These are phyloP conservation scores for Stratiolaelaps scimitus DNA, from an alignment of 1,140 invertebrate genomes.

Conservation along the genomic window DNA sequence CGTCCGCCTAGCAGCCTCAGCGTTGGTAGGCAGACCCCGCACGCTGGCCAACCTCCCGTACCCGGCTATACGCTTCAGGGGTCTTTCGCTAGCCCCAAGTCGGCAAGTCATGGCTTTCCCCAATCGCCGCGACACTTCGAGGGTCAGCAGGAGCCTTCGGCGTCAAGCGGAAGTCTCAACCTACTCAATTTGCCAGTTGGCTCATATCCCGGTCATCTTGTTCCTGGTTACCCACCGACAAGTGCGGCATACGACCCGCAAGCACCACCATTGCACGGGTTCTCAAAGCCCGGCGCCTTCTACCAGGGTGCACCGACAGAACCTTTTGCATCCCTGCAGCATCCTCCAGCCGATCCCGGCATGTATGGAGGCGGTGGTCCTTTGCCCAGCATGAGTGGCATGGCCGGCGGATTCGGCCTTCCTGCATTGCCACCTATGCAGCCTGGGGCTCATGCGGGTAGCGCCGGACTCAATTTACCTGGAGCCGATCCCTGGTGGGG, in stretches of 20 bases:
- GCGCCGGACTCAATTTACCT: constrained; percentile 2
- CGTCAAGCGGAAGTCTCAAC: neutral
- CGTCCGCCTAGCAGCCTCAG: constrained; percentile 27
- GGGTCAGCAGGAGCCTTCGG: neutral
- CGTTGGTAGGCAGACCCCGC: constrained; percentile 27
- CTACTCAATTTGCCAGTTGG: neutral
- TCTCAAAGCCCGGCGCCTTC: neutral
- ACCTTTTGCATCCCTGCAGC: too few species aligned
- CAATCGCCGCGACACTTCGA: constrained; percentile 11
- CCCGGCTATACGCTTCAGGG: constrained; percentile 1
- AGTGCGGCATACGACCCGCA: constrained; percentile 22
- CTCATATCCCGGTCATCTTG: constrained; percentile 12
- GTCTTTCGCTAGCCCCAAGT: constrained; percentile 21
- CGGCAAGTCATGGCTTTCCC: constrained; percentile 3
- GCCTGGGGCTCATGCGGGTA: neutral
- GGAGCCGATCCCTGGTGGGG: constrained; percentile 22
- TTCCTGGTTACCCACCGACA: neutral
- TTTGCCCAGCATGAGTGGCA: constrained; percentile 21
- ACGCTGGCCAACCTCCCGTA: neutral
- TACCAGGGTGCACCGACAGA: neutral
- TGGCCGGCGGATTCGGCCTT: neutral
- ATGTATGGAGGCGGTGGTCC: neutral
- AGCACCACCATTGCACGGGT: constrained; percentile 2
- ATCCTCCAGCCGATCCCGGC: too few species aligned
- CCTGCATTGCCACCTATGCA: constrained; percentile 12